Conservation (phyloP, 1,140 invertebrate species). For the Cotesia vestalis region DNA sequence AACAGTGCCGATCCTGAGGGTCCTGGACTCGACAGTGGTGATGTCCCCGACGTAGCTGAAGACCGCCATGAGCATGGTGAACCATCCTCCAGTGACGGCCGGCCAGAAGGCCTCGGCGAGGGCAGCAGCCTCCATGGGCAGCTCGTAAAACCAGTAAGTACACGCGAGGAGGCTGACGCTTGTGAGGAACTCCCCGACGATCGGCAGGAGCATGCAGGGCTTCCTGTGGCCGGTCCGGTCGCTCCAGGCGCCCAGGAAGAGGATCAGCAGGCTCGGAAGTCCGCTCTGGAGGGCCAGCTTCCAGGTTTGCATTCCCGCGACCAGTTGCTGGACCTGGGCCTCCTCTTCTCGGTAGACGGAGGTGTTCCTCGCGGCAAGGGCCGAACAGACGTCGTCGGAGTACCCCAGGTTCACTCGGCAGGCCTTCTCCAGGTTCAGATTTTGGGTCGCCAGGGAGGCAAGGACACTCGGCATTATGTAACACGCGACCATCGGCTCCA, state of each 20-base stretch:
- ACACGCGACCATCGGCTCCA: constrained; percentile 81
- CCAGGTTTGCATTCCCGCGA: constrained; percentile 82
- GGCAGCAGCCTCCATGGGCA: constrained; percentile 81
- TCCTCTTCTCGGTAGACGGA: constrained; percentile 77
- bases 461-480: constrained; percentile 83
- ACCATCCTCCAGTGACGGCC: constrained; percentile 83
- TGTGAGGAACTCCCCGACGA: constrained; percentile 81
- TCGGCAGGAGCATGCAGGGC: constrained; percentile 84
- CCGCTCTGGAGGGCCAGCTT: constrained; percentile 81
- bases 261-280: constrained; percentile 77
- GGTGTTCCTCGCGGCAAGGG: constrained; percentile 74
- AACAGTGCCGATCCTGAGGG: constrained; percentile 82
- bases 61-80: constrained; percentile 88
- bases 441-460: constrained; percentile 80
- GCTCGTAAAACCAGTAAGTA: constrained; percentile 78
- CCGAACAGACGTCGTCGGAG: constrained; percentile 75
- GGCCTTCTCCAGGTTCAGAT: constrained; percentile 84
- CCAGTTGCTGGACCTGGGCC: constrained; percentile 77
- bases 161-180: constrained; percentile 80
- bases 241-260: constrained; percentile 83
- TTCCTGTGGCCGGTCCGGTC: constrained; percentile 80
- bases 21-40: constrained; percentile 81
- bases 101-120: constrained; percentile 81
- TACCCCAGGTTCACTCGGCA: constrained; percentile 82
- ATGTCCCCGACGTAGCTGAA: constrained; percentile 91